Base-by-base conservation (phyloP, 2,888 invertebrate genomes). In the Mermis nigrescens region DNA sequence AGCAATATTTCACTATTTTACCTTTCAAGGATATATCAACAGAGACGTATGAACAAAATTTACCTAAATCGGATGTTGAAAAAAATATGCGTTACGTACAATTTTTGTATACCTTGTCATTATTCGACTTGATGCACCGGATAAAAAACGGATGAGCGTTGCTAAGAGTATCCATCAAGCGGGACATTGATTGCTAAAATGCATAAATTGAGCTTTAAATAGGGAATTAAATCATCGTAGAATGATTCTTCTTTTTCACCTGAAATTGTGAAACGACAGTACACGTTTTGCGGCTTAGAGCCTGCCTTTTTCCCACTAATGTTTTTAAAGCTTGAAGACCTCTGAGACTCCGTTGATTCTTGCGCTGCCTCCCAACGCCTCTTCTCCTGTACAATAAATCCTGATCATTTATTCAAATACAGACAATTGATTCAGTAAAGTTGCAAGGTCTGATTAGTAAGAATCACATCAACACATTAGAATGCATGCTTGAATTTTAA, bases 121-220 rank as follows among this genome's bases (percentile, higher is more conserved):
- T 82, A 75, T 94, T 94, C 58, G 90, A 90, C 76, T 92, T 92
- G 73, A 94, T 92, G 74, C 94, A 94, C 62, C 94, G 77, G 62
- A 85, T 82, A 72, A 86, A 86, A 75, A 84, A 85, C 7, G 85
- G 85, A 73, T 85, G 84, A 1, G 85, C 84, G 70, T 89, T 86
- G 73, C 88, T 88, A 55, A 94, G 76, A 0, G 91, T 90, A 68
- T 86, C 86, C 90, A 94, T 91, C 51, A 94, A 78, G 32, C 86
- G 83, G 63, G 86, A 85, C 58, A 94, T 77, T 55, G 90, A 90
- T 75, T 86, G 86, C 75, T 90, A 86, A 26, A 67, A 53, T 31
- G 54, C 27, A 31, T 12, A 29, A n/a, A n/a, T n/a, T 24, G 48
- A 7, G 7, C 24, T 48, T 12, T 48, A 48, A 12, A 24, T 4